Percentiles rank a stretch among this genome's conserved stretches.
Conservation (phyloP, 2,113 vertebrate species). For the Syngnathoides biaculeatus region DNA sequence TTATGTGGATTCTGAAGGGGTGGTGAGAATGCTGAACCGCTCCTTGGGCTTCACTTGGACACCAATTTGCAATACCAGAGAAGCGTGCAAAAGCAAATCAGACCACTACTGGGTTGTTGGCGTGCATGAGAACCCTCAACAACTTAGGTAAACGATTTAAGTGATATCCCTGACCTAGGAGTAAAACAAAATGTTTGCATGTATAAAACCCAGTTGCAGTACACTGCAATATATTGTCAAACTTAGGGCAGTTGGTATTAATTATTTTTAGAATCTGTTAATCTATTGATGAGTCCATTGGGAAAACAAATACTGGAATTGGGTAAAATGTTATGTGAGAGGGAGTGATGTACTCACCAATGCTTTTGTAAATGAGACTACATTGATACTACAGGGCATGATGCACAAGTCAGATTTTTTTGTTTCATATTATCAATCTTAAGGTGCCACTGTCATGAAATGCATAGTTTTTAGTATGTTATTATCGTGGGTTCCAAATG, state of each 20-base stretch:
- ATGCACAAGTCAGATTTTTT: no score
- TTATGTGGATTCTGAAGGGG: constrained; percentile 85
- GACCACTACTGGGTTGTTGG: constrained; percentile 96
- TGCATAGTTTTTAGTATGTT: no score
- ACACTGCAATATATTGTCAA: background rate
- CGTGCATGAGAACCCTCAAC: constrained; percentile 89
- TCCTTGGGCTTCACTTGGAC: constrained; percentile 84
- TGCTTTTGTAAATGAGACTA: no score
- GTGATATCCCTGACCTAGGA: background rate
- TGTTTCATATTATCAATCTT: no score
- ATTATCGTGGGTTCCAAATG: no score
- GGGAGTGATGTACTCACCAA: no score
- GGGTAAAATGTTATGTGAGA: no score
- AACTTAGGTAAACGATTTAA: constrained; percentile 79
- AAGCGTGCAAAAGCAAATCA: constrained; percentile 89
- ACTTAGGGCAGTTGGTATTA: background rate
- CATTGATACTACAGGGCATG: no score
- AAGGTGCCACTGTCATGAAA: no score
- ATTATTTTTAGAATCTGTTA: no score
- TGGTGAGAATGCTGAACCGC: constrained; percentile 87
- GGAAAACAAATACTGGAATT: no score
- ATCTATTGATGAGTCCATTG: no score
- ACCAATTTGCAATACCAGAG: constrained; percentile 84
- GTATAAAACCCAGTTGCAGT: background rate
- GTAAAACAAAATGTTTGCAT: background rate